Conservation (phyloP, 2,113 vertebrate species). For the Turnix velox region DNA sequence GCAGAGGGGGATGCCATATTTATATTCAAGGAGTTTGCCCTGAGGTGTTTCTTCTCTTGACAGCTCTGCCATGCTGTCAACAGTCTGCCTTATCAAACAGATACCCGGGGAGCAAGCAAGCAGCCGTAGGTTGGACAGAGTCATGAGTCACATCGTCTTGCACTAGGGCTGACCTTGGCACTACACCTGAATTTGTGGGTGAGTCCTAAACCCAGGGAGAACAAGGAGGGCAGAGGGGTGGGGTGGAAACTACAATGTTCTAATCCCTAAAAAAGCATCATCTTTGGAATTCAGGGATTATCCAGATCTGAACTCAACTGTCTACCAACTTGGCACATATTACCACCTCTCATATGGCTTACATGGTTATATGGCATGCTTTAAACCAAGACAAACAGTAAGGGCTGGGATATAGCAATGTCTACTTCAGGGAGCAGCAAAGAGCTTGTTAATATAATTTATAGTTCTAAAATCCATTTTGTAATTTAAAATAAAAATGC, state of each 20-base stretch:
- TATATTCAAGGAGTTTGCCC: conserved; percentile 18
- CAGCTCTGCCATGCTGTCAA: background rate
- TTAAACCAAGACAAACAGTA: conserved; percentile 35
- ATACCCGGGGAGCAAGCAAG: conserved; percentile 32
- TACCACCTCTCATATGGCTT: conserved; percentile 39
- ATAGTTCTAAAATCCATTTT: conserved; percentile 49
- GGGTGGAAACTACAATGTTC: background rate
- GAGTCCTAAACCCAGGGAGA: background rate
- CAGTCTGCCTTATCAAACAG: conserved; percentile 18
- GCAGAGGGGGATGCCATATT: background rate
- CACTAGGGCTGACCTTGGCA: conserved; percentile 35
- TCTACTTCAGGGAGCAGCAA: conserved; percentile 53
- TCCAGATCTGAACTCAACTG: background rate
- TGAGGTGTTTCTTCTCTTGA: conserved; percentile 41
- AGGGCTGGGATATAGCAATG: conserved; percentile 18
- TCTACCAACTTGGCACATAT: conserved; percentile 53
- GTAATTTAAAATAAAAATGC: conserved; percentile 58
- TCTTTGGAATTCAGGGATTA: conserved; percentile 41
- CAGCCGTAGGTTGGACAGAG: background rate
- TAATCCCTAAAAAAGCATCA: conserved; percentile 21
- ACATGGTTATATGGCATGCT: conserved; percentile 33
- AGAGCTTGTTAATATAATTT: conserved; percentile 55
- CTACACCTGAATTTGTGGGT: conserved; percentile 1
- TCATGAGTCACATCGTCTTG: background rate
- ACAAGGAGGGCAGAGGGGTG: background rate